Evolutionary conservation across 2,113 vertebrate genomes (phyloP), one percentile per base, ranked within the genome.

Genomic region (Callipepla californica): DNA sequence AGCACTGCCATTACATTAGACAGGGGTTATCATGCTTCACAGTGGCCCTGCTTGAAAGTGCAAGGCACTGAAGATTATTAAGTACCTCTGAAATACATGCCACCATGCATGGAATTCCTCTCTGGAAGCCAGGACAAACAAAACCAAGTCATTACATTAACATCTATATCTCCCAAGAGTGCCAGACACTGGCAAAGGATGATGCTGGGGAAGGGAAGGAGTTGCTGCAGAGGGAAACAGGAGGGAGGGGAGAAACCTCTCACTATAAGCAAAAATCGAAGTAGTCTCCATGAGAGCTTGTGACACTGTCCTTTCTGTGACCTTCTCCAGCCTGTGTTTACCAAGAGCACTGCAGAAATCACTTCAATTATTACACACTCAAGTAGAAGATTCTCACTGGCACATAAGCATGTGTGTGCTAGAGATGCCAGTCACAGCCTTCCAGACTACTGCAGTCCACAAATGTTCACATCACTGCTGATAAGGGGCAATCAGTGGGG

Each of bases 101-200:
- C 89, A 91, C 45, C 42, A 70, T 87, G 72, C 7, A 1, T 80
- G 72, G 87, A 82, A 80, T 85, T 85, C 89, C 72, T 82, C 36
- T 40, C 34, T 70, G 84, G 50, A 67, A 80, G 89, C 89, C 91
- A 93, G 77, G 53, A 80, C 42, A 94, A 91, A 89, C 67, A 91
- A 85, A 87, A 9, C n/a, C 51, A 78, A 89, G 63, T 32, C 50
- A 91, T 67, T 85, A 74, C 50, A 53, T 76, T 77, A 89, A 87
- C 53, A 91, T 95, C 81, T 74, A 22, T 65, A 87, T 42, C 20
- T 6, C 13, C 32, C 59, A 66, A 19, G 26, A 78, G 63, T n/a
- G 36, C 38, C 40, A 66, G 36, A 47, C 36, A 9, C 16, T 59
- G 53, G 87, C 85, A 92, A 93, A 69, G 70, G 45, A 50, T 13